phyloP scores from a whole-genome alignment of 2,797 vertebrate species.

The Acanthornis magna region DNA sequence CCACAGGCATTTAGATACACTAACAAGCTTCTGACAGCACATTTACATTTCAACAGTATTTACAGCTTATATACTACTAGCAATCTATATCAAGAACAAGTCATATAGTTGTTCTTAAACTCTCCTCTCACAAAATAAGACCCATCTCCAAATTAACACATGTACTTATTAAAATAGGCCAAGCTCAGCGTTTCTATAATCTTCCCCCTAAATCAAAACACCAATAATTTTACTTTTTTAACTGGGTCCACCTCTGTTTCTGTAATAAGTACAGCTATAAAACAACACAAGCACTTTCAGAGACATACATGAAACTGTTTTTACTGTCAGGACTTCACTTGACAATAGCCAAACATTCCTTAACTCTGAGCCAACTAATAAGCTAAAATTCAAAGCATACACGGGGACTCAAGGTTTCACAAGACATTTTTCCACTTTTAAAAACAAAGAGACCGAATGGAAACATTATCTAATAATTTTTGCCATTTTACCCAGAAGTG shows the following conservation, averaged over 20 bases:
- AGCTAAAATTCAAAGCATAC: not conserved
- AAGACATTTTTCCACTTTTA: not conserved
- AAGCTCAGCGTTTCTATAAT: not conserved
- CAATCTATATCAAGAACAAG: not conserved
- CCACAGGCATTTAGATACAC: not conserved
- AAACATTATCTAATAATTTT: not conserved
- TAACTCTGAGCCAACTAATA: not conserved
- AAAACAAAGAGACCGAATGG: not conserved
- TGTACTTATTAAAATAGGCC: not conserved
- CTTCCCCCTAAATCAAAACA: not conserved
- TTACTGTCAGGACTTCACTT: constrained; percentile 33
- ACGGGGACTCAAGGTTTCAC: not conserved
- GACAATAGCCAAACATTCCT: constrained; percentile 19
- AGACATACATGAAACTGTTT: constrained; percentile 1
- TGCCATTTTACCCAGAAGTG: not conserved
- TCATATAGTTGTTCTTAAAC: not conserved
- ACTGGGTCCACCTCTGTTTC: not conserved
- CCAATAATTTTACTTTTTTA: not conserved
- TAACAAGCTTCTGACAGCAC: not conserved
- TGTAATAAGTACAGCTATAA: constrained; percentile 4
- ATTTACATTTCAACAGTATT: constrained; percentile 2
- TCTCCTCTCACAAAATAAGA: not conserved
- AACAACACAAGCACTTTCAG: constrained; percentile 27
- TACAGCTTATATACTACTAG: not conserved
- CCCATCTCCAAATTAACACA: not conserved